Conservation (phyloP, 1,140 invertebrate genomes). For the Heliothis subflexa region DNA sequence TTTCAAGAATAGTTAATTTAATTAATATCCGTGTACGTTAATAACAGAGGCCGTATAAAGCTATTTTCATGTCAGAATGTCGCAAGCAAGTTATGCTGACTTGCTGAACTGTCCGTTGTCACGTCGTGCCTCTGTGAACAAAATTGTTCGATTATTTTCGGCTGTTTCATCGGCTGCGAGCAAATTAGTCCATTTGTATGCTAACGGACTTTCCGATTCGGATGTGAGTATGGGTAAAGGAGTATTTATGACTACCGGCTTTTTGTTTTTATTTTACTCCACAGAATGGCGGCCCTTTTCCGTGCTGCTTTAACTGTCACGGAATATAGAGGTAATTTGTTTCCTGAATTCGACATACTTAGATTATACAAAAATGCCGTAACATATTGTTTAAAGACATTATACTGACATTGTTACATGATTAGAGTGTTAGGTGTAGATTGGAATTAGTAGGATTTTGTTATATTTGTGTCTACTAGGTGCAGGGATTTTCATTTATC, state of each 20-base stretch:
- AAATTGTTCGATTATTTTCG: slow-evolving; percentile 42
- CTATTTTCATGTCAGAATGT: slow-evolving; percentile 21
- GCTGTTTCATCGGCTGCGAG: slow-evolving; percentile 24
- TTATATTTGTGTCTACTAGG: too few relatives aligned
- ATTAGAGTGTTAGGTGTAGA: too few relatives aligned
- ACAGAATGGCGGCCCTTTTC: slow-evolving; percentile 1
- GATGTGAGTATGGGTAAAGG: slow-evolving; percentile 37
- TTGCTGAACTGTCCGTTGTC: slow-evolving; percentile 1
- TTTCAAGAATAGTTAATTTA: background rate
- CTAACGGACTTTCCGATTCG: slow-evolving; percentile 39
- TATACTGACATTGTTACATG: too few relatives aligned
- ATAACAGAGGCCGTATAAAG: background rate
- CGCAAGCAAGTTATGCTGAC: background rate
- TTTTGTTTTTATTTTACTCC: slow-evolving; percentile 10
- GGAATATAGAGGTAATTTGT: background rate
- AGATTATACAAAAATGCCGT: too few relatives aligned
- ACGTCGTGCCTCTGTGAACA: slow-evolving; percentile 22
- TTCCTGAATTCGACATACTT: background rate
- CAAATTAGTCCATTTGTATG: slow-evolving; percentile 47
- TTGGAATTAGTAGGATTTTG: too few relatives aligned
- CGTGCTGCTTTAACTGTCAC: slow-evolving; percentile 3
- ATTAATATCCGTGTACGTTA: too few relatives aligned
- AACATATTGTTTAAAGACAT: too few relatives aligned
- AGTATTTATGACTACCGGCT: slow-evolving; percentile 30
- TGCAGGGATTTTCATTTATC: too few relatives aligned